A percentile compares a stretch with the other conserved stretches of the same genome.
These are phyloP conservation scores for Geodia barretti DNA, from an alignment of 37 sponge, comb jelly and placozoan genomes.

Conservation along the genomic window DNA sequence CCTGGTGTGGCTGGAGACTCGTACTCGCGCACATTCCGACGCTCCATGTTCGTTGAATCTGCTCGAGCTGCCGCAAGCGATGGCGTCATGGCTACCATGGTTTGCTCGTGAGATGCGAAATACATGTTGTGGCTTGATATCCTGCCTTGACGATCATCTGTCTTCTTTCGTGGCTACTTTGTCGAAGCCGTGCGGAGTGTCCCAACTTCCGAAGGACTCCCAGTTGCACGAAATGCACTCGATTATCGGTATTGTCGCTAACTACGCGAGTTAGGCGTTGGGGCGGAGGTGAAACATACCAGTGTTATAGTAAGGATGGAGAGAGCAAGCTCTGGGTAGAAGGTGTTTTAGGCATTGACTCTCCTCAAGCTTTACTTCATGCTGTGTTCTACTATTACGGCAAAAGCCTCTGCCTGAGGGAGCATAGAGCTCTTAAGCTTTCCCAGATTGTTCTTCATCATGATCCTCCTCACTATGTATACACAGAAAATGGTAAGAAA, in stretches of 20 bases:
- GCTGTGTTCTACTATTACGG: constrained; percentile 14
- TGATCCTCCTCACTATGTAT: background rate
- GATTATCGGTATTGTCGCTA: constrained; percentile 10
- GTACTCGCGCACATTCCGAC: background rate
- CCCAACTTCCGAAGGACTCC: constrained; percentile 25
- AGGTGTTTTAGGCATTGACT: constrained; percentile 10
- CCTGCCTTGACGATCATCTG: background rate
- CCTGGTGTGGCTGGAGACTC: background rate
- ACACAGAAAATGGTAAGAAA: background rate
- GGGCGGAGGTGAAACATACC: background rate
- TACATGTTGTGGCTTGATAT: background rate
- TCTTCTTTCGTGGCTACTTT: background rate
- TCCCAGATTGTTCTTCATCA: background rate
- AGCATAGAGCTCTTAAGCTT: constrained; percentile 4
- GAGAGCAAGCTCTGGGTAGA: constrained; percentile 9
- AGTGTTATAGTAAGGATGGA: constrained; percentile 9
- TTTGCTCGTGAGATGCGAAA: background rate
- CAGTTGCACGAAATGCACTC: constrained; percentile 11
- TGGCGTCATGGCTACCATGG: background rate
- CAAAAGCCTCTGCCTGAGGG: constrained; percentile 12
- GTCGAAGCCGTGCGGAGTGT: background rate
- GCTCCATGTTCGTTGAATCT: background rate
- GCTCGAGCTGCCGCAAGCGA: background rate
- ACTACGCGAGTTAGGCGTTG: constrained; percentile 5
- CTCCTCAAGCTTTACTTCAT: constrained; percentile 10